Evolutionary conservation across 2,113 vertebrate genomes (phyloP), one percentile per base, ranked within the genome.

Genomic region (Lepus timidus): DNA sequence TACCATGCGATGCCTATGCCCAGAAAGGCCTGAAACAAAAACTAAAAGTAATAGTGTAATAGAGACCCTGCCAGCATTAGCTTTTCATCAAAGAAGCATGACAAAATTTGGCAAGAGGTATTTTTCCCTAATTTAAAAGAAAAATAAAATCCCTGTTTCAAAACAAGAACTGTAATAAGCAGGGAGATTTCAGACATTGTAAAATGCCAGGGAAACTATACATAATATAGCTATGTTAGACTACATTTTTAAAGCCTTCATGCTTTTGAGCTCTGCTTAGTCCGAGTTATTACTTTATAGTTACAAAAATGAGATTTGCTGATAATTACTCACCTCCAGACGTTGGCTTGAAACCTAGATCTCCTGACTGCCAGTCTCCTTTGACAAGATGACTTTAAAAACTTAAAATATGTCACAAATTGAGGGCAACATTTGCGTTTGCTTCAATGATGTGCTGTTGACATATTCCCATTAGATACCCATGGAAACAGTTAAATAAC

Each of bases 81-180:
- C 25, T 87, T 94, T 79, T 81, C 84, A 95, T 93, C 27, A 83
- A 85, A 27, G 39, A 25, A 89, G 23, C 25, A 74, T 52, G 33
- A 39, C 25, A 85, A 58, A 89, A 82, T 70, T 49, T 86, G 19
- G 29, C 27, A 89, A 71, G 33, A 89, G 44, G 0, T 75, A 80
- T 55, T 92, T 82, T 74, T 12, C 14, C 36, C 11, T 91, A 14
- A 22, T 70, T 83, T 71, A 61, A 85, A 78, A n/a, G 1, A 27
- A 49, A 80, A 74, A 44, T 19, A 22, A 75, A 90, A 74, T 4
- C 5, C 9, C 12, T 29, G 2, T 90, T 93, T 95, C 14, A 64
- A 91, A 90, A 61, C 2, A 91, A 49, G 27, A 67, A 16, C 29
- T 84, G 11, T 33, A 85, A 62, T 22, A 73, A 19, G 33, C 75